Evolutionary conservation across 2,797 vertebrate species (phyloP), one percentile per base, ranked within the genome.

Genomic region (Falco naumanni): DNA sequence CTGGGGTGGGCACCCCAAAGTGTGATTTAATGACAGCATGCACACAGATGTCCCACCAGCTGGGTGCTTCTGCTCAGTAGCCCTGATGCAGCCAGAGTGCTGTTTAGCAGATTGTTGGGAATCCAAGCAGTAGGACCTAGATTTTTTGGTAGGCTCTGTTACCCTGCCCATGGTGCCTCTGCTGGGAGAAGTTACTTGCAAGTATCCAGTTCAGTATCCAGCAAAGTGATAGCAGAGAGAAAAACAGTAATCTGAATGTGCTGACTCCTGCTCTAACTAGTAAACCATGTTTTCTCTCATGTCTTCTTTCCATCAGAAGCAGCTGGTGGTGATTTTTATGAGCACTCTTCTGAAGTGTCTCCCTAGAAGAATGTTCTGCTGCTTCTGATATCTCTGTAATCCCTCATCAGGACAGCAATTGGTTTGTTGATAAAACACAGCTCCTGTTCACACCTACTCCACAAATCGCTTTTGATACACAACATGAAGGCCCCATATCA

Each of bases 381-480:
- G 7, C 80, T 93, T 70, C 63, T 72, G 53, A 53, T 80, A 68
- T 75, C 82, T 87, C 53, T 93, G 60, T 77, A 90, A 47, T 88
- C 64, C 68, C 41, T 87, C 54, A 43, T 72, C 59, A 39, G 81
- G n/a, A 80, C 45, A 76, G 78, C 48, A 86, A 18, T 82, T 59
- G 25, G 72, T 90, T 61, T 83, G 84, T 89, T 92, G 93, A 86
- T 87, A 88, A 81, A 96, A 72, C 80, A 82, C 53, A 56, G 69
- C 75, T 91, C 63, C 95, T 89, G 86, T 96, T 93, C 82, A 84
- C 82, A 87, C 60, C 79, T 88, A 77, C 70, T 95, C 64, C 84
- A 88, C 66, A 87, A 90, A 79, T 82, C 83, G 25, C 20, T 83
- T 81, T 5, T 87, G 75, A 70, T 59, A 74, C 8, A 31, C 6